These are phyloP conservation scores for Drosophila equinoxialis DNA, from an alignment of 1,140 invertebrate species.

Conservation along the genomic window DNA sequence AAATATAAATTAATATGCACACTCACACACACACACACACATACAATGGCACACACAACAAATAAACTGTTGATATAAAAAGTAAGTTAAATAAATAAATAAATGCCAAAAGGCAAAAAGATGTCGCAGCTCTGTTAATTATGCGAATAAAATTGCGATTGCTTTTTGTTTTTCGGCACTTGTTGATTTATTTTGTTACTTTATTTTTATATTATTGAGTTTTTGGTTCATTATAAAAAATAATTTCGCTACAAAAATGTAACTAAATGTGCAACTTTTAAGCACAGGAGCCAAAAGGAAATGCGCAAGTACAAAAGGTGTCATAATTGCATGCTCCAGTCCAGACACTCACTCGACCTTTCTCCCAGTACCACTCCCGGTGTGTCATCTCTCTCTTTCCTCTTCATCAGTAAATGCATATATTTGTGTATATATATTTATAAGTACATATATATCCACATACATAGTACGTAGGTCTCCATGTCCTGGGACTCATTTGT, in stretches of 20 bases:
- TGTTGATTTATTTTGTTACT: neutral
- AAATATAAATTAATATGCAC: constrained; percentile 26
- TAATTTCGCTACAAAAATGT: neutral
- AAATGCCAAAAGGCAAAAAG: constrained; percentile 7
- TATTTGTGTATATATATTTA: constrained; percentile 57
- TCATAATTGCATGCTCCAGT: constrained; percentile 19
- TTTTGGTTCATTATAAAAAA: constrained; percentile 7
- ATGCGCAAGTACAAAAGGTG: constrained; percentile 1
- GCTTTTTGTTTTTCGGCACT: neutral
- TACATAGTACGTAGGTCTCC: constrained; percentile 60
- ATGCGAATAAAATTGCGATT: constrained; percentile 13
- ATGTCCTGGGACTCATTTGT: constrained; percentile 69
- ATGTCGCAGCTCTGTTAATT: constrained; percentile 16
- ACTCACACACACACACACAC: neutral
- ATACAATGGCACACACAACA: neutral
- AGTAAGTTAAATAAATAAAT: constrained; percentile 28
- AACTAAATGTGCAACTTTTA: neutral
- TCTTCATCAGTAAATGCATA: constrained; percentile 26
- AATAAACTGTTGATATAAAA: constrained; percentile 12
- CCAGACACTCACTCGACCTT: neutral
- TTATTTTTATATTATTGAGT: neutral
- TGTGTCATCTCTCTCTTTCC: neutral
- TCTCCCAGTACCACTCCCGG: neutral
- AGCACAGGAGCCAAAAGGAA: neutral
- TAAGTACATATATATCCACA: constrained; percentile 38